These are phyloP conservation scores for Anas bernieri DNA, from an alignment of 2,797 vertebrate species.

Conservation along the genomic window DNA sequence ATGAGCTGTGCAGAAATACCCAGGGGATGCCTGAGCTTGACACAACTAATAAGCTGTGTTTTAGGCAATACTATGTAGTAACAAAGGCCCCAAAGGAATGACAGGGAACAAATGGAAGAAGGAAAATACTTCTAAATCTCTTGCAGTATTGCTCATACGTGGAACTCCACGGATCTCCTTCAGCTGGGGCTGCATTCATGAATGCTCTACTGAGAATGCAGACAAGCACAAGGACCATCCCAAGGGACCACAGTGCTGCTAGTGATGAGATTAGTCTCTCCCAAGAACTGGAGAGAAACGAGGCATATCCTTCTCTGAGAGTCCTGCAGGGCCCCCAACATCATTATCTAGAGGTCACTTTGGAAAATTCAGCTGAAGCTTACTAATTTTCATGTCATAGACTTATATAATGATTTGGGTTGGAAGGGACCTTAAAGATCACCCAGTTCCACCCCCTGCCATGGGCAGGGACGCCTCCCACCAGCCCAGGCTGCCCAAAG, in stretches of 20 bases:
- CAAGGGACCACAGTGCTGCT: not conserved
- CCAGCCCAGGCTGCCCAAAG: too few species aligned
- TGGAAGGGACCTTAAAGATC: not conserved
- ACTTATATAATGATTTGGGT: not conserved
- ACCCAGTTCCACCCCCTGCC: not conserved
- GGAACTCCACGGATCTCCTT: not conserved
- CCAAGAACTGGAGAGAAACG: not conserved
- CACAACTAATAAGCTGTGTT: constrained; percentile 73
- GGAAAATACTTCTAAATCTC: constrained; percentile 3
- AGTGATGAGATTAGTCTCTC: not conserved
- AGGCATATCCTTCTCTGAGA: not conserved
- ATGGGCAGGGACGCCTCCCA: not conserved
- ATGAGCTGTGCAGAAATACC: constrained; percentile 74
- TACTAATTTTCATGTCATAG: not conserved
- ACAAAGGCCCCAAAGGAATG: constrained; percentile 33
- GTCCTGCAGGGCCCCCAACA: not conserved
- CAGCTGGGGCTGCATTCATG: not conserved
- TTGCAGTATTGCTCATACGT: not conserved
- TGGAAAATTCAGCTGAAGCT: not conserved
- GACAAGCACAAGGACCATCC: not conserved
- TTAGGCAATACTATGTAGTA: constrained; percentile 49
- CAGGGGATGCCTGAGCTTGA: constrained; percentile 64
- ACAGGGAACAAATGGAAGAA: constrained; percentile 7
- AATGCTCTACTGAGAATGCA: not conserved
- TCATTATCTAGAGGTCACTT: not conserved